Base-by-base conservation (phyloP, 2,888 invertebrate genomes). In the Lepetodrilus schrolli region DNA sequence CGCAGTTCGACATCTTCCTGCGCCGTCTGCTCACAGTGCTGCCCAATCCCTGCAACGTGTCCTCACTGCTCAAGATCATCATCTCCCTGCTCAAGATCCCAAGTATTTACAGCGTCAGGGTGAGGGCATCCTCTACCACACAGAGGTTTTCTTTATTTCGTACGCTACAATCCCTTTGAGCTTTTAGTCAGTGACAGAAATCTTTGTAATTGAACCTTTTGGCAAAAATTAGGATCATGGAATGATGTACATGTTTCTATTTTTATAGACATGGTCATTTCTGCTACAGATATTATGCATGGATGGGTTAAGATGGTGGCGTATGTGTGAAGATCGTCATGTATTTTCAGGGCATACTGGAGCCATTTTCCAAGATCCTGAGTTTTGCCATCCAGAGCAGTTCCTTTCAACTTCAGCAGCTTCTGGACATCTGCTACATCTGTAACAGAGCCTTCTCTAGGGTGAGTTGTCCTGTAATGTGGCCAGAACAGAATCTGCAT, bases 361-460 rank as follows among this genome's bases (percentile, higher is more conserved):
- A 99, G 88, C 97, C 98, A 1, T 97, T 98, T 89, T 96, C 98
- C 0, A 99, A 99, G 92, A 94, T 98, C 79, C 91, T 99, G 75
- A 95, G 96, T 89, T 96, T 95, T 91, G 94, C 95, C n/a, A 94
- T 99, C 75, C 97, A 98, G 91, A 95, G 95, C 88, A 95, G 95
- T 82, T 93, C 94, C 68, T 91, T 99, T 75, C 94, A 95, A 84
- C 90, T 92, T 43, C 90, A 91, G 76, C 90, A 91, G 75, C 92
- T 99, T 65, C 94, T 96, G 7, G 97, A 98, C 88, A 92, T 99
- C 66, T 96, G 96, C 90, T 95, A 95, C 75, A 93, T 96, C 13
- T 97, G 97, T 89, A 95, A 96, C 87, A 93, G 97, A 82, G 96
- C 95, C 7, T 97, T 98, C 90, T 93, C 93, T 3, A 94, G 96